Conservation (phyloP, 2,888 invertebrate species). For the Anthoptus insignis region DNA sequence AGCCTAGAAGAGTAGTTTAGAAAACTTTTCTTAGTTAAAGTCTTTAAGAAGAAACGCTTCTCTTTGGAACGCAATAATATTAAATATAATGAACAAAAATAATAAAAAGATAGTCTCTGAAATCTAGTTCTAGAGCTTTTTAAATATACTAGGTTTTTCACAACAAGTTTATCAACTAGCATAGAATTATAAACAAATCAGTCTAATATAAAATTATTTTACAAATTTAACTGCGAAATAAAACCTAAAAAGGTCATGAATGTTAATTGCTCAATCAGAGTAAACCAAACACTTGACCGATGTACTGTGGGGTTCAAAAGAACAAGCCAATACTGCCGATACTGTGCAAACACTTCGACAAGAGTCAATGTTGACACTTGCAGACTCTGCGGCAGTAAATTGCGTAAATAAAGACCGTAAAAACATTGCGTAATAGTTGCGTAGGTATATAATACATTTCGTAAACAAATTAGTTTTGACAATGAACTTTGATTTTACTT, state of each 20-base stretch:
- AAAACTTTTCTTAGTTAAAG: no score
- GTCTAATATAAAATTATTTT: not conserved
- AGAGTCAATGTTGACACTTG: conserved; percentile 78
- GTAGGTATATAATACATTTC: conserved; percentile 79
- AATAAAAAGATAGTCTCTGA: no score
- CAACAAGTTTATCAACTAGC: no score
- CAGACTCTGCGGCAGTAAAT: conserved; percentile 72
- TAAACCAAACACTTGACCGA: conserved; percentile 31
- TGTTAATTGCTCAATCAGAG: conserved; percentile 25
- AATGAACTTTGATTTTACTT: conserved; percentile 75
- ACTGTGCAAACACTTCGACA: conserved; percentile 79
- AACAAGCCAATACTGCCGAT: conserved; percentile 58
- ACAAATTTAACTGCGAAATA: no score
- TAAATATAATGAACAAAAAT: no score
- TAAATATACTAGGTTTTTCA: no score
- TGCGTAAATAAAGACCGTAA: conserved; percentile 84
- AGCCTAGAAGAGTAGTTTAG: no score
- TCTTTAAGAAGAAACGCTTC: no score
- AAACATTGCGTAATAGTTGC: no score
- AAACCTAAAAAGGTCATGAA: not conserved
- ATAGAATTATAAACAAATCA: no score
- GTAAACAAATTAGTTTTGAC: conserved; percentile 84
- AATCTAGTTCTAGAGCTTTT: no score
- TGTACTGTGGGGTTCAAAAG: conserved; percentile 49
- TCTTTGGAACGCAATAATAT: no score